phyloP scores from a whole-genome alignment of 1,140 invertebrate genomes.

The Acromyrmex charruanus region DNA sequence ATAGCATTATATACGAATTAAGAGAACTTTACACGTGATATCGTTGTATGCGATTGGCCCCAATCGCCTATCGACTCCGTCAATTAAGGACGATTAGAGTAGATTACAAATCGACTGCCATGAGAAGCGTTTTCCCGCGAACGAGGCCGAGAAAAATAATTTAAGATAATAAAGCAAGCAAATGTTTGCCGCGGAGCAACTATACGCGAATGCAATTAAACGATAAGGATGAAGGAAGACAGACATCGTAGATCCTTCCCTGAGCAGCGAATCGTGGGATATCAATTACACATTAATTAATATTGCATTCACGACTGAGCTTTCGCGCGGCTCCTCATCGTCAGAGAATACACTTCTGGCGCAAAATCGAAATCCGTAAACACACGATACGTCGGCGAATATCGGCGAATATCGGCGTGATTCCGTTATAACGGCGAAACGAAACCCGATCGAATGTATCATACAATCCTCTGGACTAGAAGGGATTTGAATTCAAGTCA shows the following conservation, averaged over 20 bases:
- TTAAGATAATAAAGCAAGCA: slow-evolving; percentile 26
- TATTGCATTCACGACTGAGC: neutral
- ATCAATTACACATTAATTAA: slow-evolving; percentile 44
- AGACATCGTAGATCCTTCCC: neutral
- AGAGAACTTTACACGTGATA: slow-evolving; percentile 67
- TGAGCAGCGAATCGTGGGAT: neutral
- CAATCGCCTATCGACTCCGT: slow-evolving; percentile 77
- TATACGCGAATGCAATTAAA: neutral
- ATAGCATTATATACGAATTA: slow-evolving; percentile 26
- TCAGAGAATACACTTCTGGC: neutral
- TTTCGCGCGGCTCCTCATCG: neutral
- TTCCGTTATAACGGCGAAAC: neutral
- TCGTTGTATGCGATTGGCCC: slow-evolving; percentile 74
- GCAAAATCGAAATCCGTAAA: neutral
- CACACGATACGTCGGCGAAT: neutral
- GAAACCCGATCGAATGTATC: slow-evolving; percentile 1
- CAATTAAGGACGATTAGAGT: slow-evolving; percentile 76
- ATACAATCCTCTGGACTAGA: slow-evolving; percentile 2
- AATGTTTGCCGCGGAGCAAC: slow-evolving; percentile 3
- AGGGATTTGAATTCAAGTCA: slow-evolving; percentile 11
- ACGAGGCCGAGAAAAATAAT: slow-evolving; percentile 37
- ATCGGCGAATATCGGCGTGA: neutral
- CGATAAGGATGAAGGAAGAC: neutral
- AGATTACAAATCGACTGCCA: slow-evolving; percentile 71
- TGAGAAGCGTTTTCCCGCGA: slow-evolving; percentile 72